Percentiles rank a stretch among this genome's conserved stretches.
Conservation (phyloP, 2,113 vertebrate genomes). For the Thryonomys swinderianus region DNA sequence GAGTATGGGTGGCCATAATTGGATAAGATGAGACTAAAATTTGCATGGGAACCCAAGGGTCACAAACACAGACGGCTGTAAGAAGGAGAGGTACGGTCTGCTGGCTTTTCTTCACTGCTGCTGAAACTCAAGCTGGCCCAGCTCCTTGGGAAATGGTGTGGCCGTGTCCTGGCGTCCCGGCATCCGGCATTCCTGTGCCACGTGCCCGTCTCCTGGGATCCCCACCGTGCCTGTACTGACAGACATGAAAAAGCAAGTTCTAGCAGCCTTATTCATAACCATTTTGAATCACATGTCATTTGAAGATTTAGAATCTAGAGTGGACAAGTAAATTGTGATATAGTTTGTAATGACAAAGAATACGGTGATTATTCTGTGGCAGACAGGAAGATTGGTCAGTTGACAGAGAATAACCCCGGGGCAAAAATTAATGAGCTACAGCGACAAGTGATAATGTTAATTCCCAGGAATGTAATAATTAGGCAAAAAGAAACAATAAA, state of each 20-base stretch:
- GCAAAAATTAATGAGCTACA: not conserved
- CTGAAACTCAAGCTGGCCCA: not conserved
- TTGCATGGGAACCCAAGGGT: not conserved
- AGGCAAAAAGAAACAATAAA: slow-evolving; percentile 23
- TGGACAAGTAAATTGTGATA: not conserved
- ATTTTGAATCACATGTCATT: not conserved
- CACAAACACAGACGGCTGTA: not conserved
- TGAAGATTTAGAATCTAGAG: slow-evolving; percentile 1
- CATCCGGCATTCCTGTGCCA: too few relatives aligned
- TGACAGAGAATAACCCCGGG: not conserved
- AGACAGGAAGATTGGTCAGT: not conserved
- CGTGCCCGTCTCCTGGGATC: not conserved
- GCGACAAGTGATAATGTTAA: not conserved
- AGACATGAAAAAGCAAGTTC: not conserved
- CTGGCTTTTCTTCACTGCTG: not conserved
- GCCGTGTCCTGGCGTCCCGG: too few relatives aligned
- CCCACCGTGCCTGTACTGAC: not conserved
- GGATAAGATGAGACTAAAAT: not conserved
- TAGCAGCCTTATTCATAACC: not conserved
- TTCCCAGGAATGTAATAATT: not conserved
- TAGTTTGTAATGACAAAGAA: not conserved
- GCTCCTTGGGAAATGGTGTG: not conserved
- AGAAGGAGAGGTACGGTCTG: not conserved
- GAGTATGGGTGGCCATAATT: not conserved
- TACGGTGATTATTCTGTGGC: not conserved